Evolutionary conservation across 2,797 vertebrate species (phyloP).

Genomic region (Sebastes paucispinis): DNA sequence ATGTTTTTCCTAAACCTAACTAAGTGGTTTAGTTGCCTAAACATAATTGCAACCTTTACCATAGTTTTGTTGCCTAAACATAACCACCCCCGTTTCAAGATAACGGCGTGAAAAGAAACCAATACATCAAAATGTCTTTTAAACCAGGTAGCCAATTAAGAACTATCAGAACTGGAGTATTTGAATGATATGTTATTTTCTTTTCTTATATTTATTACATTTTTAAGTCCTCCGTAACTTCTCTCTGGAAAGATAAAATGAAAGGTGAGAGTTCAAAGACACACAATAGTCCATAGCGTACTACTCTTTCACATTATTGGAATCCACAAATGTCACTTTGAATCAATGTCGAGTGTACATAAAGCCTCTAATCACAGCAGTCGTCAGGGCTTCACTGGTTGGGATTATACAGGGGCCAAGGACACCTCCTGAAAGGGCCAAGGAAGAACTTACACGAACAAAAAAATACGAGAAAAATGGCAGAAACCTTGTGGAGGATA

Average conservation of each 20-base stretch:
- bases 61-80: too few species aligned
- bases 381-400: background rate
- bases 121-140: background rate
- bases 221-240: background rate
- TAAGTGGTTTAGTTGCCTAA: too few species aligned
- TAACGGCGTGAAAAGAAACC: too few species aligned
- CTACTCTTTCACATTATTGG: background rate
- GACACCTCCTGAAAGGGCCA: background rate
- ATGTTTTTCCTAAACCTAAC: too few species aligned
- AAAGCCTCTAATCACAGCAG: background rate
- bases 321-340: background rate
- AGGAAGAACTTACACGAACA: background rate
- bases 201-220: background rate
- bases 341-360: constrained; percentile 2
- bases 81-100: too few species aligned
- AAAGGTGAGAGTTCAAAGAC: background rate
- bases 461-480: background rate
- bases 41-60: too few species aligned
- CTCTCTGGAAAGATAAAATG: background rate
- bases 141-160: background rate
- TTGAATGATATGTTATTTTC: background rate
- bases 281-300: background rate
- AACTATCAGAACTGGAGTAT: background rate
- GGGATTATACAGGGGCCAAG: background rate
- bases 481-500: background rate